These are phyloP conservation scores for Cephus cinctus DNA, from an alignment of 1,140 invertebrate genomes.

Conservation along the genomic window DNA sequence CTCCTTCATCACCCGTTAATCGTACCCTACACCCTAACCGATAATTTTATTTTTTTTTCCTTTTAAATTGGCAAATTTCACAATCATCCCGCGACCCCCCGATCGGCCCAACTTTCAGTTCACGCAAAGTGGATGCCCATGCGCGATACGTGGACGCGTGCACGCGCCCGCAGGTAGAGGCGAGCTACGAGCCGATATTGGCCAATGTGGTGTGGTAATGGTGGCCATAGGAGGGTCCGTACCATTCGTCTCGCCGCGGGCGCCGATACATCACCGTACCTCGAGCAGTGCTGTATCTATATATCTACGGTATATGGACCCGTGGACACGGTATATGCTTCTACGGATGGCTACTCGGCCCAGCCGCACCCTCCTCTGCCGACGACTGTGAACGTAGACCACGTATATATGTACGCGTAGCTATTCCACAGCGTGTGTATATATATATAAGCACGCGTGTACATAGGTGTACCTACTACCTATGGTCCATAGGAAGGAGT, in stretches of 20 bases:
- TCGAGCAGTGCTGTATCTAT: constrained; percentile 33
- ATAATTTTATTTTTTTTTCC: too few relatives aligned
- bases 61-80: too few relatives aligned
- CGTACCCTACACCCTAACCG: too few relatives aligned
- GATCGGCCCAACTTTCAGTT: too few relatives aligned
- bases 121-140: too few relatives aligned
- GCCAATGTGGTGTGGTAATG: constrained; percentile 46
- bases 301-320: constrained; percentile 21
- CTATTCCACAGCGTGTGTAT: neutral
- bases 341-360: constrained; percentile 46
- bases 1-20: constrained; percentile 53
- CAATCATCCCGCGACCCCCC: too few relatives aligned
- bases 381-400: too few relatives aligned
- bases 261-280: constrained; percentile 51
- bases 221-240: constrained; percentile 45
- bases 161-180: neutral
- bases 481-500: neutral
- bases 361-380: constrained; percentile 38
- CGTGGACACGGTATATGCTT: constrained; percentile 38
- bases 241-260: constrained; percentile 52
- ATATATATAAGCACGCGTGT: constrained; percentile 14
- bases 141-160: constrained; percentile 6
- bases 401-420: too few relatives aligned
- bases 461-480: constrained; percentile 8
- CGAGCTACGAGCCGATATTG: constrained; percentile 35